Evolutionary conservation across 1,140 invertebrate species (phyloP), one percentile per base, ranked within the genome.

Genomic region (Zaprionus ornatus): DNA sequence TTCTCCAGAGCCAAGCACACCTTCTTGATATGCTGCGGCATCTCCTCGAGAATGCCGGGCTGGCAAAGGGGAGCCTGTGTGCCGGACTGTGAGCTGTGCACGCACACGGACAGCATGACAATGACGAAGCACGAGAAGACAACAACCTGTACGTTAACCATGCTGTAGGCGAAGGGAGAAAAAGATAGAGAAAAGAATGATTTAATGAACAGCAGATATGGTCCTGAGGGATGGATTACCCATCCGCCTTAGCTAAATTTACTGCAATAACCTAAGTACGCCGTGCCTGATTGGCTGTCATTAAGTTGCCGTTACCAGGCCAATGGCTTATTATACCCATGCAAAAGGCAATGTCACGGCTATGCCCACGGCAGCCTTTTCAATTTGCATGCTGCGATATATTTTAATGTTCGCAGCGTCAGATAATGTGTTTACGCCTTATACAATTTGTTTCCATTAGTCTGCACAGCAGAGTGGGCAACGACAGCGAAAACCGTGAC

Each of bases 1-100:
- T 92, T 93, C 79, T 92, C 86, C 57, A 93, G 66, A 2, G 92
- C 92, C 73, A 74, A 54, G 74, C 92, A 93, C 9, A 93, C 92
- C 67, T 93, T 92, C 35, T 81, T 75, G 45, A 93, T 92, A 52
- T 93, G 90, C 42, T 72, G 63, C 1, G 92, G 92, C 91, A 93
- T 92, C 61, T 91, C 90, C 56, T 92, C 90, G 5, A 92, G 27
- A 29, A 92, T 91, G 56, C 91, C 92, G 6, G 79, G 75, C 69
- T 90, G 79, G 73, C 92, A 92, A 1, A 92, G 62, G 1, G 92
- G 77, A 9, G 82, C 74, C 71, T 82, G 73, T 50, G 69, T 73
- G 29, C 78, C 73, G 9, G 74, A 60, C 42, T 77, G 60, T 27
- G 75, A 65, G 29, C 54, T 60, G 21, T 81, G 54, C 52, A 56